A percentile compares a stretch with the other conserved stretches of the same genome.
Evolutionary conservation across 1,140 invertebrate species (phyloP).

Genomic region (Tetragonula clypearis): DNA sequence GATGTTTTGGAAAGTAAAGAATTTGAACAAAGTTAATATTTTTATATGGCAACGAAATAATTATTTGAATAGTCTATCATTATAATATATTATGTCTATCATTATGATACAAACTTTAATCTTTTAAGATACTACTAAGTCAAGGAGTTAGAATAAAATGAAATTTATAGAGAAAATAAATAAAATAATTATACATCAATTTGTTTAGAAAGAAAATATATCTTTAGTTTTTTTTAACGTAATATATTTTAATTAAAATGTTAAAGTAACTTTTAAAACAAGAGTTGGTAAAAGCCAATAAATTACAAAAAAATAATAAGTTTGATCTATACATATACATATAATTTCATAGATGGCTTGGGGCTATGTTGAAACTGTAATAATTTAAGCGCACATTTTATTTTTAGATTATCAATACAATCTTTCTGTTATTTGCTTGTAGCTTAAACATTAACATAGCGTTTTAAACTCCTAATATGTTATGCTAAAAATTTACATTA

Average conservation of each 20-base stretch:
- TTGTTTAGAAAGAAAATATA: constrained; percentile 17
- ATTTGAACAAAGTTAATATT: constrained; percentile 64
- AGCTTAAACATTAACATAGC: constrained; percentile 59
- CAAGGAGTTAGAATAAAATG: constrained; percentile 47
- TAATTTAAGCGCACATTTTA: constrained; percentile 66
- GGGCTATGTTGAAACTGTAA: constrained; percentile 61
- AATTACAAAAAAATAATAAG: constrained; percentile 24
- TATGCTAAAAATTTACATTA: constrained; percentile 56
- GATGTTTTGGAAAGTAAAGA: constrained; percentile 58
- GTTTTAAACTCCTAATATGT: constrained; percentile 52
- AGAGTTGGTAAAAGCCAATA: constrained; percentile 3
- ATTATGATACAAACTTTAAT: constrained; percentile 53
- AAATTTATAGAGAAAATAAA: constrained; percentile 28
- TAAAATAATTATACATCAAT: constrained; percentile 19
- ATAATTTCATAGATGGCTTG: constrained; percentile 38
- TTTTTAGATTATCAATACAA: constrained; percentile 57
- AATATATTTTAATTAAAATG: constrained; percentile 61
- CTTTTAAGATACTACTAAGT: constrained; percentile 56
- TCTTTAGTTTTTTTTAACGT: constrained; percentile 49
- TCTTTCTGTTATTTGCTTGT: constrained; percentile 55
- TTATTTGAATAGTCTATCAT: constrained; percentile 56
- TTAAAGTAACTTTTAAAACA: constrained; percentile 43
- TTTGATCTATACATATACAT: constrained; percentile 15
- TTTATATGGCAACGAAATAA: constrained; percentile 64
- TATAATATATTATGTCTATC: constrained; percentile 58